phyloP scores from a whole-genome alignment of 2,113 vertebrate species.

The Serilophus lunatus region DNA sequence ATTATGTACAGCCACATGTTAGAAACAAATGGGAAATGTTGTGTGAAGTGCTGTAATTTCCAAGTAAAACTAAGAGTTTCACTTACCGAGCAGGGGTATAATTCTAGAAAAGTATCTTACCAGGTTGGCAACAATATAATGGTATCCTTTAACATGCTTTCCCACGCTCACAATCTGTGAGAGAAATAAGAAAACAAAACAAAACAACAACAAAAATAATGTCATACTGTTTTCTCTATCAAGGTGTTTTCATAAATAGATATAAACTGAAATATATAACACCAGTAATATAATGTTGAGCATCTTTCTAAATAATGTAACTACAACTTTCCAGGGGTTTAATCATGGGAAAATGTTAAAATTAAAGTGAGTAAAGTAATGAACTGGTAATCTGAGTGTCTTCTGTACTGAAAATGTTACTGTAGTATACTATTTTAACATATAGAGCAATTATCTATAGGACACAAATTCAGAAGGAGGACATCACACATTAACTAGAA shows the following conservation, averaged over 20 bases:
- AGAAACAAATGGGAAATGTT: neutral
- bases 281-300: neutral
- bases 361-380: neutral
- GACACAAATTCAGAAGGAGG: neutral
- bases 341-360: neutral
- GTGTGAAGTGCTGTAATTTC: neutral
- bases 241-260: neutral
- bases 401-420: neutral
- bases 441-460: neutral
- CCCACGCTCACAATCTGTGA: slow-evolving; percentile 91
- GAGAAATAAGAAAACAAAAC: neutral
- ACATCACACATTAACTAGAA: neutral
- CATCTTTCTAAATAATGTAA: neutral
- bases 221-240: neutral
- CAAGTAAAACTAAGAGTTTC: neutral
- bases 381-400: neutral
- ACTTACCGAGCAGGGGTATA: slow-evolving; percentile 40
- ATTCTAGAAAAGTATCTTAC: slow-evolving; percentile 79
- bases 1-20: neutral
- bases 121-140: slow-evolving; percentile 96
- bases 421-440: neutral
- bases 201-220: neutral
- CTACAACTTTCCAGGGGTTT: neutral
- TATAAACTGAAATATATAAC: neutral
- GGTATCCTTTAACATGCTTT: slow-evolving; percentile 95